These are phyloP conservation scores for Chrysemys picta DNA, from an alignment of 2,113 vertebrate genomes.

Conservation along the genomic window DNA sequence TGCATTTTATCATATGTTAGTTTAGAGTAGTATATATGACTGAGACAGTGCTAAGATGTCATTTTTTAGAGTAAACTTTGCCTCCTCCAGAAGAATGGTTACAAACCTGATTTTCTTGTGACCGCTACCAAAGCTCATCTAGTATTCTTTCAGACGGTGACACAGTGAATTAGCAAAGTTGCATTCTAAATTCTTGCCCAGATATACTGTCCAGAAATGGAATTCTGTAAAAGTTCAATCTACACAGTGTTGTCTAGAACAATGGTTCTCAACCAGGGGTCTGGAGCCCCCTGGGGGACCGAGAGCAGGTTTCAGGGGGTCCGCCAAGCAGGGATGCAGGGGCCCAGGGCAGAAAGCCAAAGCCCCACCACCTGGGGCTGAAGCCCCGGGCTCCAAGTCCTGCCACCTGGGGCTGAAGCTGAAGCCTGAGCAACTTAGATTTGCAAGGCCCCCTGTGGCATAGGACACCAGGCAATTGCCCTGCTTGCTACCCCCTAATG, in stretches of 20 bases:
- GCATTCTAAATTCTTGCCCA: slow-evolving; percentile 45
- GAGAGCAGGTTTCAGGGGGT: too few relatives aligned
- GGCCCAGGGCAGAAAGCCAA: too few relatives aligned
- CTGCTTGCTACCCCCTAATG: too few relatives aligned
- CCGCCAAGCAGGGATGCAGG: too few relatives aligned
- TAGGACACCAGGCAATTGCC: too few relatives aligned
- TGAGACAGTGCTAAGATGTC: slow-evolving; percentile 33
- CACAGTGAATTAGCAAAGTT: slow-evolving; percentile 19
- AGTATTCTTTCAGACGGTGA: slow-evolving; percentile 35
- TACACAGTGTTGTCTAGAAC: neutral
- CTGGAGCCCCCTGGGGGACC: too few relatives aligned
- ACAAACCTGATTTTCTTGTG: slow-evolving; percentile 9
- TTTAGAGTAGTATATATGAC: slow-evolving; percentile 33
- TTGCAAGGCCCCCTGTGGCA: too few relatives aligned
- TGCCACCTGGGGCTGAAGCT: too few relatives aligned
- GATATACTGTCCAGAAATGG: neutral
- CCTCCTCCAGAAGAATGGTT: slow-evolving; percentile 23
- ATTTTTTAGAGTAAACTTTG: slow-evolving; percentile 43
- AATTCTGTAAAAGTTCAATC: slow-evolving; percentile 37
- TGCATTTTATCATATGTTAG: slow-evolving; percentile 17
- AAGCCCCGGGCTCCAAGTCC: too few relatives aligned
- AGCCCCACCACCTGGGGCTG: too few relatives aligned
- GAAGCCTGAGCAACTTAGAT: too few relatives aligned
- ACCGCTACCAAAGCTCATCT: slow-evolving; percentile 11
- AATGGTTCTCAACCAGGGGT: too few relatives aligned